Evolutionary conservation across 2,888 invertebrate genomes (phyloP).

Genomic region (Synanthedon tipuliformis): DNA sequence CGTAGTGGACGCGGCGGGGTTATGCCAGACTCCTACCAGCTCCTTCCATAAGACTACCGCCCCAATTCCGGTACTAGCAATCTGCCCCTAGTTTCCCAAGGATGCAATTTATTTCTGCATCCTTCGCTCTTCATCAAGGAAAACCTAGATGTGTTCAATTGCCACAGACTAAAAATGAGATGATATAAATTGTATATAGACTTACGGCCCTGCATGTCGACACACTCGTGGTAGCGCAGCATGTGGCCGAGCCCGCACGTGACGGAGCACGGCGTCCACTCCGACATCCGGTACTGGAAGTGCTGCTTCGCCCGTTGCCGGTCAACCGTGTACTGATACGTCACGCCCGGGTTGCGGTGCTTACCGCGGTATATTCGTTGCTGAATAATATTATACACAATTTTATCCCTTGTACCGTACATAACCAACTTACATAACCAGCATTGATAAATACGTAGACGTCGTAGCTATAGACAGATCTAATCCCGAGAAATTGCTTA

Average conservation of each 20-base stretch:
- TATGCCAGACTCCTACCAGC: too few species aligned
- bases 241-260: conserved; percentile 84
- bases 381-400: conserved; percentile 18
- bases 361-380: conserved; percentile 78
- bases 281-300: conserved; percentile 80
- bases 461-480: too few species aligned
- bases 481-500: too few species aligned
- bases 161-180: neutral
- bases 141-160: neutral
- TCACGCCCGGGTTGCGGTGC: conserved; percentile 82
- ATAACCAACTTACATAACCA: too few species aligned
- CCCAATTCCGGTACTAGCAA: too few species aligned
- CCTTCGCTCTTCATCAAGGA: neutral
- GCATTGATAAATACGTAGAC: too few species aligned
- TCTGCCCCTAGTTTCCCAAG: too few species aligned
- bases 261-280: conserved; percentile 84
- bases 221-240: conserved; percentile 53
- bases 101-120: neutral
- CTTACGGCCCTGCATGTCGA: conserved; percentile 46
- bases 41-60: too few species aligned
- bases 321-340: conserved; percentile 84
- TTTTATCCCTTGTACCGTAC: too few species aligned
- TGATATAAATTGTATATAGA: conserved; percentile 5
- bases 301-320: conserved; percentile 61
- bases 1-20: too few species aligned